phyloP scores from a whole-genome alignment of 2,888 invertebrate genomes.

The Campopleginae sp. region DNA sequence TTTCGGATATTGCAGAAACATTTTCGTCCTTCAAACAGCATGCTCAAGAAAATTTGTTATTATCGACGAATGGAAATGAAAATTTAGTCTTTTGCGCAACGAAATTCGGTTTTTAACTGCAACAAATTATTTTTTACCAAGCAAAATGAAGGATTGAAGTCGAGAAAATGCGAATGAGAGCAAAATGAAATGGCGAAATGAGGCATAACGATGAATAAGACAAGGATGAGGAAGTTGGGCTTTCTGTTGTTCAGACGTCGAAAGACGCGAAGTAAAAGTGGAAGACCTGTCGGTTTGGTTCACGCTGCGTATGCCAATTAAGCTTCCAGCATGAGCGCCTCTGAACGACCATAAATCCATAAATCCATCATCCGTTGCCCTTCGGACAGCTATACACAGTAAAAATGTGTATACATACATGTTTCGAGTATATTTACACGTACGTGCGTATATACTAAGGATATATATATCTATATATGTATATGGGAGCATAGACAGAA shows the following conservation, averaged over 20 bases:
- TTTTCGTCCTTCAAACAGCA: too few relatives aligned
- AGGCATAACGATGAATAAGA: neutral
- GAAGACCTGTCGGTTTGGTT: constrained; percentile 68
- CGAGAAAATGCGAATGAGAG: neutral
- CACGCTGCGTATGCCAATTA: constrained; percentile 78
- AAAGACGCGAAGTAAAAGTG: constrained; percentile 46
- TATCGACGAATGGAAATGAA: too few relatives aligned
- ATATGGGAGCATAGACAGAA: neutral
- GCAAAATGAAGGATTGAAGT: neutral
- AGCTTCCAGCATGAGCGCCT: constrained; percentile 72
- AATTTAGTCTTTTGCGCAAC: too few relatives aligned
- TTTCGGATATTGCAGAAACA: too few relatives aligned
- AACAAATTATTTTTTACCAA: too few relatives aligned
- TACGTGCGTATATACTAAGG: neutral
- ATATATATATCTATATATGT: neutral
- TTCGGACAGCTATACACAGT: constrained; percentile 27
- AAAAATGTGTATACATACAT: constrained; percentile 13
- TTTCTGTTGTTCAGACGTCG: constrained; percentile 49
- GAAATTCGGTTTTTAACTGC: too few relatives aligned
- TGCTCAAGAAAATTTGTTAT: too few relatives aligned
- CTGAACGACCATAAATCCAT: constrained; percentile 75
- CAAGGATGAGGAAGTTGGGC: neutral
- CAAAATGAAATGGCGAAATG: neutral
- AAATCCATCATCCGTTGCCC: constrained; percentile 74
- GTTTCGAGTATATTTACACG: neutral